Percentiles rank a stretch among this genome's conserved stretches.
phyloP scores from a whole-genome alignment of 2,797 vertebrate species.

The Sebastes reedi region DNA sequence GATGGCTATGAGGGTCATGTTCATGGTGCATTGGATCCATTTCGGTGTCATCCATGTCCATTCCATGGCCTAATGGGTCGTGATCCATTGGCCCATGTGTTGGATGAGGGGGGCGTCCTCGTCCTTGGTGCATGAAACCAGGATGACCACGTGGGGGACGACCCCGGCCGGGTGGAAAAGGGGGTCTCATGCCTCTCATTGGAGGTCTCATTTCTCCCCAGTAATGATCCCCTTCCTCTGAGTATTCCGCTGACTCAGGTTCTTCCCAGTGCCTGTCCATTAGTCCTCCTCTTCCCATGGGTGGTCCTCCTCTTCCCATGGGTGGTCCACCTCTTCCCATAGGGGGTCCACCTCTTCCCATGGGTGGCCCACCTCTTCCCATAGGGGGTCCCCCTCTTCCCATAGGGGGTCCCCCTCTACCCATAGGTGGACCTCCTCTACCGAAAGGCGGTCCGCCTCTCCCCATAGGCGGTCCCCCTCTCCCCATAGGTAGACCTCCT shows the following conservation, averaged over 20 bases:
- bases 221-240: constrained; percentile 85
- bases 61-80: constrained; percentile 60
- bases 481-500: constrained; percentile 30
- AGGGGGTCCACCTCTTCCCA: constrained; percentile 73
- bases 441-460: constrained; percentile 33
- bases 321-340: constrained; percentile 52
- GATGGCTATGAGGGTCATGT: constrained; percentile 62
- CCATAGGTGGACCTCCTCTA: constrained; percentile 6
- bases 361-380: constrained; percentile 63
- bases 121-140: constrained; percentile 82
- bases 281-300: constrained; percentile 59
- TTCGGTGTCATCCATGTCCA: constrained; percentile 67
- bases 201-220: constrained; percentile 87
- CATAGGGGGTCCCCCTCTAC: background rate
- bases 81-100: constrained; percentile 76
- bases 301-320: constrained; percentile 43
- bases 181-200: constrained; percentile 78
- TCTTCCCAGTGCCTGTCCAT: constrained; percentile 89
- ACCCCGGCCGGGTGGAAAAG: constrained; percentile 78
- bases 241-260: constrained; percentile 82
- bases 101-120: constrained; percentile 82
- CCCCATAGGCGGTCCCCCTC: constrained; percentile 35
- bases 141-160: constrained; percentile 79
- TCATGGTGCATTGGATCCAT: constrained; percentile 68
- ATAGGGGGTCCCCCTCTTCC: background rate